Evolutionary conservation across 2,113 vertebrate species (phyloP), one percentile per base, ranked within the genome.

Genomic region (Gorilla gorilla): DNA sequence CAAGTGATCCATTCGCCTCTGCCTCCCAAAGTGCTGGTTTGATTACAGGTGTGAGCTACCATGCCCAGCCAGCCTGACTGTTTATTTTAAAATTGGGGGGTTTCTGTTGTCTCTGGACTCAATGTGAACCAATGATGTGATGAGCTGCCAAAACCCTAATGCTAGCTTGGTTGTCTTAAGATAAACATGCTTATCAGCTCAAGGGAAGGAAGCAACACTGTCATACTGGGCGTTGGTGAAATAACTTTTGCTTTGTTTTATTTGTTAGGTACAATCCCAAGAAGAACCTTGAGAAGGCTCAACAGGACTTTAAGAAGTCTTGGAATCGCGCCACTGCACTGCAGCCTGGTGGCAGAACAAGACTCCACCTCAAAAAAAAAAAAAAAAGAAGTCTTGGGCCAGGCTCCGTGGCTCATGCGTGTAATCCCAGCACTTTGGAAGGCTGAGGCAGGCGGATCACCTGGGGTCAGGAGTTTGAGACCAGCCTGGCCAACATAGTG

Each of bases 241-340:
- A 50, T 45, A 32, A 18, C 40, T n/a, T 90, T 16, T 70, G 57
- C 40, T 43, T 78, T 83, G 23, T 2, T 84, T 91, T 55, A 1
- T 30, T 92, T 94, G 78, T 70, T 4, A 59, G 18, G 73, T 76
- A 81, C 14, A 52, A 6, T 90, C 38, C 50, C 82, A 50, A 86
- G 86, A 85, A 93, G 82, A 94, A 88, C 18, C 59, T 84, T 38
- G n/a, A 79, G 20, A 20, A 83, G 78, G 76, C 76, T 40, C 72
- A 27, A 14, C 3, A 23, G 25, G 10, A 73, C 45, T 78, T 68
- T n/a, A 73, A 87, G 45, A 82, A 86, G 57, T 81, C 80, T 68
- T n/a, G 52, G 23, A 35, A 16, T 14, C 10, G 9, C 20, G 9
- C 57, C 57, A 61, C 57, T 61, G 57, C 57, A 22, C 57, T 61